These are phyloP conservation scores for Agrilus biguttatus DNA, from an alignment of 2,888 invertebrate genomes.

Conservation along the genomic window DNA sequence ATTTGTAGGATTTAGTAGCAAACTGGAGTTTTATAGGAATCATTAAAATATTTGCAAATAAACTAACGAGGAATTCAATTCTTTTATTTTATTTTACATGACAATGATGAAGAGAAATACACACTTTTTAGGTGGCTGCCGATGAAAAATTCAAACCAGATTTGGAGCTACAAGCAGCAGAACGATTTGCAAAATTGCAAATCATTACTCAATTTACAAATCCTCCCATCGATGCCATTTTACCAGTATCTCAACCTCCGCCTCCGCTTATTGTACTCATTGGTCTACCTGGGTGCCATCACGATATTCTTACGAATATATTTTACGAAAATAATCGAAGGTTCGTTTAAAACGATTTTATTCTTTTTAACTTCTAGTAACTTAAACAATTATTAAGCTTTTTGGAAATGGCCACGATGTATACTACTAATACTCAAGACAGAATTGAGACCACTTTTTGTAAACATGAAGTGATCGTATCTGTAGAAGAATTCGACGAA, in stretches of 20 bases:
- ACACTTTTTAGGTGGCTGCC: constrained; percentile 18
- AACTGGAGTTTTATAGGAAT: too few species aligned
- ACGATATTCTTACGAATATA: constrained; percentile 19
- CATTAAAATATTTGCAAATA: too few species aligned
- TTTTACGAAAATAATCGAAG: constrained; percentile 15
- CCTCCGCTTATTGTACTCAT: constrained; percentile 29
- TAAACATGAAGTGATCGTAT: constrained; percentile 10
- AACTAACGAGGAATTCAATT: too few species aligned
- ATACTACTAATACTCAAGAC: too few species aligned
- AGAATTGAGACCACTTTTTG: too few species aligned
- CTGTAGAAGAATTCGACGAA: constrained; percentile 23
- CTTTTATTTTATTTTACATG: too few species aligned
- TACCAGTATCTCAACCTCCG: constrained; percentile 23
- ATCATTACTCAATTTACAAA: constrained; percentile 24
- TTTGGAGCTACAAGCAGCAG: constrained; percentile 18
- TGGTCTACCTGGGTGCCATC: constrained; percentile 28
- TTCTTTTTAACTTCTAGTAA: too few species aligned
- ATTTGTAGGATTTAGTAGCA: too few species aligned
- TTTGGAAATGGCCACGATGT: neutral
- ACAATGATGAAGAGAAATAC: too few species aligned
- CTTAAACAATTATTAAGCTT: neutral
- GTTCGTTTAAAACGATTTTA: constrained; percentile 7
- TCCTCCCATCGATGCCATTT: constrained; percentile 22
- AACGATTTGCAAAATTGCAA: constrained; percentile 20
- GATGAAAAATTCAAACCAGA: constrained; percentile 19